These are phyloP conservation scores for Crypturellus undulatus DNA, from an alignment of 2,113 vertebrate species.

Conservation along the genomic window DNA sequence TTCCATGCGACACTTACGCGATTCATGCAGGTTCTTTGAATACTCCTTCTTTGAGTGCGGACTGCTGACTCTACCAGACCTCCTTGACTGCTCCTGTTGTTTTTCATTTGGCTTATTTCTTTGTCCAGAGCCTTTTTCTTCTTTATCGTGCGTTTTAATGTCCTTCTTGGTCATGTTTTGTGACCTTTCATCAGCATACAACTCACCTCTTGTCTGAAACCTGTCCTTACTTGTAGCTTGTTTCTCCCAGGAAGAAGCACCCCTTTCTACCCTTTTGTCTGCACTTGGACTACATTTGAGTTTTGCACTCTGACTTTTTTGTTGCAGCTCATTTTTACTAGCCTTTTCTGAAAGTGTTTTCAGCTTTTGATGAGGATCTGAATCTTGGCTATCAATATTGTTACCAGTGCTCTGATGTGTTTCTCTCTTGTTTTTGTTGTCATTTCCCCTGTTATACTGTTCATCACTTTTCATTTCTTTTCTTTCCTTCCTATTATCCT, in stretches of 20 bases:
- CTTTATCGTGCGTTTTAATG: conserved; percentile 70
- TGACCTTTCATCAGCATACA: conserved; percentile 69
- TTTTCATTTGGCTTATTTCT: conserved; percentile 66
- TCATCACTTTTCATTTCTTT: conserved; percentile 70
- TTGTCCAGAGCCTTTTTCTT: conserved; percentile 70
- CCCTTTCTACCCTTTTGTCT: conserved; percentile 65
- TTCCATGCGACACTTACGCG: conserved; percentile 65
- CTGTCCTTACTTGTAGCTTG: conserved; percentile 66
- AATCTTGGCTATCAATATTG: conserved; percentile 47
- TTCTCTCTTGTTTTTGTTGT: conserved; percentile 67
- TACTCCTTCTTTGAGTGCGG: conserved; percentile 67
- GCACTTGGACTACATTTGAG: conserved; percentile 57
- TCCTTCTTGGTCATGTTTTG: conserved; percentile 71
- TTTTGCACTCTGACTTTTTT: conserved; percentile 67
- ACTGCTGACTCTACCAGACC: conserved; percentile 67
- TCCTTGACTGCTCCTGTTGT: conserved; percentile 69
- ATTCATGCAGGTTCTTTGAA: conserved; percentile 63
- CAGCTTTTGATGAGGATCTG: conserved; percentile 62
- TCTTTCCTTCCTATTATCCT: conserved; percentile 72
- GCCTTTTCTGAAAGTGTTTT: conserved; percentile 66
- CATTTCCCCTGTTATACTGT: conserved; percentile 45
- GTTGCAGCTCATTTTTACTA: conserved; percentile 62
- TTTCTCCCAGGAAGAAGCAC: conserved; percentile 71
- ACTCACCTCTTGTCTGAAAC: conserved; percentile 62
- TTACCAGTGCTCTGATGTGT: background rate